phyloP scores from a whole-genome alignment of 92 coral and sea anemone species.

The Chrysogorgia sp. region DNA sequence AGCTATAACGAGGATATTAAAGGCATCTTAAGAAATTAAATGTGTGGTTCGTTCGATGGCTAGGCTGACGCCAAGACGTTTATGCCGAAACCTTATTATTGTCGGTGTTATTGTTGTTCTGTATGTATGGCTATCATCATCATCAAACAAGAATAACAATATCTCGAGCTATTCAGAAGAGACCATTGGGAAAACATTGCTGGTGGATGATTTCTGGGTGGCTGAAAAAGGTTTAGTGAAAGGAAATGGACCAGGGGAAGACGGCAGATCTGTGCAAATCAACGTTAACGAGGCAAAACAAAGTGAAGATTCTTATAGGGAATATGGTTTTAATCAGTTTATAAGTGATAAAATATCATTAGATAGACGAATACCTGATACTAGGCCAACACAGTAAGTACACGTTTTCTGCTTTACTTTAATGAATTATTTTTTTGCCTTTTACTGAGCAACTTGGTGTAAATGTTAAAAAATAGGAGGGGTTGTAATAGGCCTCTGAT shows the following conservation, averaged over 20 bases:
- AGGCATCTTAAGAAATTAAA: no score
- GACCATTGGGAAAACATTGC: not conserved
- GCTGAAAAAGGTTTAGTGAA: constrained; percentile 66
- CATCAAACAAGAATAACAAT: not conserved
- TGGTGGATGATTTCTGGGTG: constrained; percentile 87
- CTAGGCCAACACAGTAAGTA: constrained; percentile 88
- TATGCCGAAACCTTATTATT: constrained; percentile 5
- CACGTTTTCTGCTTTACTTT: not conserved
- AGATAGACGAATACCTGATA: constrained; percentile 77
- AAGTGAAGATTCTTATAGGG: constrained; percentile 72
- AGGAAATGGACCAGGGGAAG: constrained; percentile 76
- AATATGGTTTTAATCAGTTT: constrained; percentile 91
- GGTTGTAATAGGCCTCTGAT: no score
- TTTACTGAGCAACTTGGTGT: no score
- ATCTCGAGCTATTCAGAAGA: constrained; percentile 9
- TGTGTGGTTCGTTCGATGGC: constrained; percentile 5
- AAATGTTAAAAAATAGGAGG: no score
- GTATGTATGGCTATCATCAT: constrained; percentile 11
- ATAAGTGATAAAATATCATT: constrained; percentile 91
- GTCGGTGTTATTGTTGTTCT: not conserved
- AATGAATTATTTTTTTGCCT: no score
- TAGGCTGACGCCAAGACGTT: constrained; percentile 1
- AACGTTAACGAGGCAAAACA: constrained; percentile 65
- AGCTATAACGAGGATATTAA: no score
- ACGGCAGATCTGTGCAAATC: constrained; percentile 84